These are phyloP conservation scores for Adelphocoris suturalis DNA, from an alignment of 2,888 invertebrate species.

Conservation along the genomic window DNA sequence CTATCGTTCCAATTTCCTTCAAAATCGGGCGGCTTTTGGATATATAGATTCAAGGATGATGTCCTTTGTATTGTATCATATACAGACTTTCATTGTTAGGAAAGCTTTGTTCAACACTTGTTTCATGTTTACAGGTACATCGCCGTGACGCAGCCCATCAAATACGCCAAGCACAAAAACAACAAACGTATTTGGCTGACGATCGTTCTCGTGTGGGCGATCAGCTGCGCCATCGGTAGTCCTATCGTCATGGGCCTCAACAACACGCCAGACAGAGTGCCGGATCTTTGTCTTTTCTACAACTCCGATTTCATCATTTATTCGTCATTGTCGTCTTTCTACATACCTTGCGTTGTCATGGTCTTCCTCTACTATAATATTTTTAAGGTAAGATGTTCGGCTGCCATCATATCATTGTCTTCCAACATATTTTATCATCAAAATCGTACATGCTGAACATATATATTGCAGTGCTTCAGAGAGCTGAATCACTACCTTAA, in stretches of 20 bases:
- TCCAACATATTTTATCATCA: no score
- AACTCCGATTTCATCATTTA: constrained; percentile 98
- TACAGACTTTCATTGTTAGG: no score
- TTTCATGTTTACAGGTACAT: constrained; percentile 87
- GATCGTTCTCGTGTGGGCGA: constrained; percentile 96
- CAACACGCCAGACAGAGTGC: constrained; percentile 91
- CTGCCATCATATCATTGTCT: neutral
- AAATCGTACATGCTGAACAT: no score
- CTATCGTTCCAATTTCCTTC: no score
- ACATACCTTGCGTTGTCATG: constrained; percentile 99
- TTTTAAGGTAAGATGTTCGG: constrained; percentile 87
- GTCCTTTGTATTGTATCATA: no score
- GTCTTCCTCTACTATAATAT: constrained; percentile 98
- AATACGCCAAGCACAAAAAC: constrained; percentile 99
- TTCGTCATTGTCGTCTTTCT: constrained; percentile 98
- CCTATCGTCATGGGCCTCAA: constrained; percentile 98
- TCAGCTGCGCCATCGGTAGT: constrained; percentile 95
- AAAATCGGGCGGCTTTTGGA: no score
- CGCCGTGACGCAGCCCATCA: constrained; percentile 98
- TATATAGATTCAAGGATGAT: no score
- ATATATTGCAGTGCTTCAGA: no score
- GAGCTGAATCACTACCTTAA: no score
- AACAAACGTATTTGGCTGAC: constrained; percentile 96
- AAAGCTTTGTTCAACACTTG: no score
- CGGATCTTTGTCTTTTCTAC: constrained; percentile 95